These are phyloP conservation scores for Calephelis perditalis DNA, from an alignment of 2,888 invertebrate species.

Conservation along the genomic window DNA sequence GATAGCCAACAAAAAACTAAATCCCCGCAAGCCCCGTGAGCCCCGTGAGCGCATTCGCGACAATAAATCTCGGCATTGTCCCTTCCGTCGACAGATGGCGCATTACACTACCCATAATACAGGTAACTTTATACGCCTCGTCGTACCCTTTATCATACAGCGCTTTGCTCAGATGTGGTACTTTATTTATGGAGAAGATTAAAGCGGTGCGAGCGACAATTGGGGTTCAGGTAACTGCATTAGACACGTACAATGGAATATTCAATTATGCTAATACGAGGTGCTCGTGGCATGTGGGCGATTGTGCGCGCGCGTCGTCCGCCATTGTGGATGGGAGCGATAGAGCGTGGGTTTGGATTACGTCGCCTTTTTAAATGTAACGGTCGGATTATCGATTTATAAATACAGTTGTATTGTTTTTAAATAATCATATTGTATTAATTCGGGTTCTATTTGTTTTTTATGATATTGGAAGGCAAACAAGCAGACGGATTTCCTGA, in stretches of 20 bases:
- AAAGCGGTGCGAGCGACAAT: constrained; percentile 32
- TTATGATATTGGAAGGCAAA: too few relatives aligned
- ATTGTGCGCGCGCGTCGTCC: constrained; percentile 53
- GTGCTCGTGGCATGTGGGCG: constrained; percentile 49
- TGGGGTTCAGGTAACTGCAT: constrained; percentile 54
- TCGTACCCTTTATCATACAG: constrained; percentile 31
- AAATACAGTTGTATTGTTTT: too few relatives aligned
- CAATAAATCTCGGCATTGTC: constrained; percentile 69
- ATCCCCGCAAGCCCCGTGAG: constrained; percentile 49
- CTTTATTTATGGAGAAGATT: constrained; percentile 30
- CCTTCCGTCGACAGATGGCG: constrained; percentile 65
- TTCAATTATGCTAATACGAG: constrained; percentile 61
- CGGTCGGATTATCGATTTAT: constrained; percentile 40
- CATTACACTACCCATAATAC: constrained; percentile 44
- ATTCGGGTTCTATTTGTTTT: too few relatives aligned
- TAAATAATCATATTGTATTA: too few relatives aligned
- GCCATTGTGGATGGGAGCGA: constrained; percentile 43
- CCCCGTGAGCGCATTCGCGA: constrained; percentile 59
- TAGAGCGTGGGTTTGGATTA: constrained; percentile 42
- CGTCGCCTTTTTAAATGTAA: constrained; percentile 44
- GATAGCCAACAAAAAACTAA: constrained; percentile 70
- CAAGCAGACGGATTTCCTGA: too few relatives aligned
- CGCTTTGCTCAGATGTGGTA: constrained; percentile 32
- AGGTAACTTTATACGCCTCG: constrained; percentile 62
- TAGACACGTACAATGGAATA: constrained; percentile 65